Conservation (phyloP, 2,888 invertebrate genomes). For the Hemaris fuciformis region DNA sequence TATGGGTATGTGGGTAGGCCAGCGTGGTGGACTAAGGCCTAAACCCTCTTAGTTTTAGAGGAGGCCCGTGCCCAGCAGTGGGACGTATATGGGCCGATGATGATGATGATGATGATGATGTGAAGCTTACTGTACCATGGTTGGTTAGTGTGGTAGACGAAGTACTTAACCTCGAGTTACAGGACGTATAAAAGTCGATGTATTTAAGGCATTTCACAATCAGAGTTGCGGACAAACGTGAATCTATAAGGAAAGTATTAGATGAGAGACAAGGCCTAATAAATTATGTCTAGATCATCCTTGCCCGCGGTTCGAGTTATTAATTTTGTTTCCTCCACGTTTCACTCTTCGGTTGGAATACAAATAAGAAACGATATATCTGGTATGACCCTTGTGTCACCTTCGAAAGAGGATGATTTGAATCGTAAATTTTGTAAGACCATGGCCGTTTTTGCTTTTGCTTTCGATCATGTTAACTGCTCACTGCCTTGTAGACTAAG, state of each 20-base stretch:
- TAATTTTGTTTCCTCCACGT: slow-evolving; percentile 9
- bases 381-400: slow-evolving; percentile 9
- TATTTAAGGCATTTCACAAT: not conserved
- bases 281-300: slow-evolving; percentile 3
- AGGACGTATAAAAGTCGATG: too few species aligned
- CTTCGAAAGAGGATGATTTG: slow-evolving; percentile 13
- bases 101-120: too few species aligned
- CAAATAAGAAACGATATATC: slow-evolving; percentile 8
- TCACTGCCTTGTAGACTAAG: too few species aligned
- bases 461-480: not conserved
- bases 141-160: too few species aligned
- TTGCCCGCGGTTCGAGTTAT: slow-evolving; percentile 11
- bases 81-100: too few species aligned
- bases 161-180: too few species aligned
- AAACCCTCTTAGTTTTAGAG: too few species aligned
- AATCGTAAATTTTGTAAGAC: slow-evolving; percentile 8
- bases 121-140: too few species aligned
- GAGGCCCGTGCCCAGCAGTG: too few species aligned
- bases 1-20: too few species aligned
- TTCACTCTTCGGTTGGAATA: not conserved
- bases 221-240: not conserved
- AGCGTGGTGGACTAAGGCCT: too few species aligned
- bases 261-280: not conserved
- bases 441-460: not conserved
- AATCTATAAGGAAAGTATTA: not conserved